Evolutionary conservation across 2,113 vertebrate genomes (phyloP).

Genomic region (Rhadina sibilatrix): DNA sequence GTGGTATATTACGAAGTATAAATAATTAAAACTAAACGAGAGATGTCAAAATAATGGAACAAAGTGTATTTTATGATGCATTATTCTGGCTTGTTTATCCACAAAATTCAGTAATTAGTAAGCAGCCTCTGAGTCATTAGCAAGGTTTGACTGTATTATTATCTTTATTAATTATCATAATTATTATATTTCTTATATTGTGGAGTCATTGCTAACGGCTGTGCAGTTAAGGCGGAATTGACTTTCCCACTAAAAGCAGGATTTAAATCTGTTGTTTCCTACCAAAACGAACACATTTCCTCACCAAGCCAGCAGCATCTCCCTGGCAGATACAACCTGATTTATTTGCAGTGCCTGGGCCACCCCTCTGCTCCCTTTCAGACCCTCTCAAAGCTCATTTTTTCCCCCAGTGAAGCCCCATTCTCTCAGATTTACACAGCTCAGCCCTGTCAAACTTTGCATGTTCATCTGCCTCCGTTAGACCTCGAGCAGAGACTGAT

Average conservation of each 20-base stretch:
- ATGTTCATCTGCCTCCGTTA: not conserved
- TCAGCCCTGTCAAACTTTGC: not conserved
- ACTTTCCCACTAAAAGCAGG: not conserved
- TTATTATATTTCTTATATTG: constrained; percentile 47
- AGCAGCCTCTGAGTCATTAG: constrained; percentile 61
- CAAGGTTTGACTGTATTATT: constrained; percentile 59
- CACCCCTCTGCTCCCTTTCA: not conserved
- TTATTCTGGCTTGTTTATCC: constrained; percentile 63
- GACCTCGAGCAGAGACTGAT: not conserved
- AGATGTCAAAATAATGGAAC: constrained; percentile 64
- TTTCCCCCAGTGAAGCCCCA: rapidly evolving
- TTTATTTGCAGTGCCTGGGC: not conserved
- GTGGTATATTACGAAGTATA: not conserved
- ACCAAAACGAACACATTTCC: not conserved
- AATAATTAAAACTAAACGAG: constrained; percentile 44
- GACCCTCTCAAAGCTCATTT: not conserved
- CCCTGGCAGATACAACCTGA: not conserved
- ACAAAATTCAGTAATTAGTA: constrained; percentile 61
- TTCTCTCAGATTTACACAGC: not conserved
- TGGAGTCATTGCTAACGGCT: not conserved
- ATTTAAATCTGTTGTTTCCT: not conserved
- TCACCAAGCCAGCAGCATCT: not conserved
- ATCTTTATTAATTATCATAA: constrained; percentile 67
- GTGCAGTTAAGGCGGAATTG: not conserved
- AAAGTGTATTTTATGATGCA: constrained; percentile 50